Evolutionary conservation across 2,113 vertebrate species (phyloP), one percentile per base, ranked within the genome.

Genomic region (Stegastes partitus): DNA sequence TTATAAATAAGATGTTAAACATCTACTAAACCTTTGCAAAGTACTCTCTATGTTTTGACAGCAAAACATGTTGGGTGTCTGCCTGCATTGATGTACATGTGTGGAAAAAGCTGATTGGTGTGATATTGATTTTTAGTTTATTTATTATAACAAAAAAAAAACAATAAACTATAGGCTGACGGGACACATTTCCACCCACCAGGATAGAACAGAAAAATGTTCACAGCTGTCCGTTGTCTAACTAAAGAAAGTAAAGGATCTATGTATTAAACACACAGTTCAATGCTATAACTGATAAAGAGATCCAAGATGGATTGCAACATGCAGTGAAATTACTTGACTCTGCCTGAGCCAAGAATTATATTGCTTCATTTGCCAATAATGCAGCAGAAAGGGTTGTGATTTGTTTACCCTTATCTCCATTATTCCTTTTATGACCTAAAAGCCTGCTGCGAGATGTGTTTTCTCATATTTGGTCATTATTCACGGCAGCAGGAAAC

Each of bases 401-500:
- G 21, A 42, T 54, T 47, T 49, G n/a, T 71, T 53, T 25, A 19
- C 10, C 16, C 31, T 15, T 26, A 22, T 58, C 5, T 2, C 4
- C 18, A 34, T 34, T 34, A 34, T 9, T 18, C 15, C 5, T 71
- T 44, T 57, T 23, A 16, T 62, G 37, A 64, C 4, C 6, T 22
- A 9, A 9, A 26, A 39, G 2, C 22, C 25, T 8, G 54, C 18
- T 28, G 3, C 45, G 44, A 58, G 16, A 59, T 11, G 3, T 14
- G 3, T 73, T 50, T 68, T 69, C n/a, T 69, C 28, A 18, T 39
- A 31, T 50, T 26, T 67, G 19, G 14, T n/a, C 9, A 28, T 42
- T 69, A 15, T 39, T 67, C 6, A 37, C 34, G 11, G 21, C 10
- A 28, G 15, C 19, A 22, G 37, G 44, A 49, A 67, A 73, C 23